Conservation (phyloP, 2,797 vertebrate genomes). For the Platalea minor region DNA sequence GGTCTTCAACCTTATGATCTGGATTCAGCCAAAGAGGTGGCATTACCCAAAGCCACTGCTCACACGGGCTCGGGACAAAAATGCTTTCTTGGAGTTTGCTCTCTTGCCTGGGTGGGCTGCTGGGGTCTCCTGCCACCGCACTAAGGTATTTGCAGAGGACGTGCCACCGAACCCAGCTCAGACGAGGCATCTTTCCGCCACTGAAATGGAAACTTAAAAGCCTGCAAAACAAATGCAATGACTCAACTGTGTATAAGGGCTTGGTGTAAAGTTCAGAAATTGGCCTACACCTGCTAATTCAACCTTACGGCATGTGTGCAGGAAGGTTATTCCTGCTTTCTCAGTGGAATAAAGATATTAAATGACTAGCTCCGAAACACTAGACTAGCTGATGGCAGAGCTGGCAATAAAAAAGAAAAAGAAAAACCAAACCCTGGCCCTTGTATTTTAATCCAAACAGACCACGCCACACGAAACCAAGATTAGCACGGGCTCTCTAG, state of each 20-base stretch:
- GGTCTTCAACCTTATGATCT: neutral
- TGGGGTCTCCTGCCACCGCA: neutral
- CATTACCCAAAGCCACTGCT: neutral
- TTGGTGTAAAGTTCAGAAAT: neutral
- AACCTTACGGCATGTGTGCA: rapidly evolving
- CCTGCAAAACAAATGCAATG: neutral
- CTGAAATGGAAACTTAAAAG: neutral
- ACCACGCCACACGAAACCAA: neutral
- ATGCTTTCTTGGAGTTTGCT: neutral
- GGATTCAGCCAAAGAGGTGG: neutral
- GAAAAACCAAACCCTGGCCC: neutral
- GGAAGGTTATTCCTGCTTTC: neutral
- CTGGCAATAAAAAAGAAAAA: neutral
- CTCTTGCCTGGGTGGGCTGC: neutral
- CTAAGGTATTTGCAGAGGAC: neutral
- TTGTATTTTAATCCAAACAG: constrained; percentile 6
- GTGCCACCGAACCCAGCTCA: neutral
- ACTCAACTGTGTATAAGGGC: neutral
- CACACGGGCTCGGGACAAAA: rapidly evolving
- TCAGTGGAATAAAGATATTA: neutral
- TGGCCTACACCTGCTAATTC: neutral
- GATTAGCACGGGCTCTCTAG: constrained; percentile 2
- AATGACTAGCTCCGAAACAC: rapidly evolving
- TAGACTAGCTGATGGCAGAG: neutral
- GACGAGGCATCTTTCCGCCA: neutral